These are phyloP conservation scores for Acanthisitta chloris DNA, from an alignment of 2,113 vertebrate genomes.

Conservation along the genomic window DNA sequence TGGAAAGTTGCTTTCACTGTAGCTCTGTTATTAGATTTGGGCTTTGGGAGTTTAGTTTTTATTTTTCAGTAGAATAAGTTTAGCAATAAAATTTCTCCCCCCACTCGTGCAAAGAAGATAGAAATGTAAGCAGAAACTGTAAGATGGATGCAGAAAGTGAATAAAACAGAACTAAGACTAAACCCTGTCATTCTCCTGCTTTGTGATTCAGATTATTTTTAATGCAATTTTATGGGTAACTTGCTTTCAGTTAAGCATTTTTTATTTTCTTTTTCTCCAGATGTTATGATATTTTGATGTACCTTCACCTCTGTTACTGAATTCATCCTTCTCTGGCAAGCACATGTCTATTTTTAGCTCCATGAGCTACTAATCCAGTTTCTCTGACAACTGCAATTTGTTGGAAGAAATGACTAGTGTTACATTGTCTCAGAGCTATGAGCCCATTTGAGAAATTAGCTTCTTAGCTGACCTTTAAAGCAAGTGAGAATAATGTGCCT, in stretches of 20 bases:
- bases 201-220: background rate
- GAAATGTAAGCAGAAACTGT: background rate
- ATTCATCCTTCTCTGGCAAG: background rate
- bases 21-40: background rate
- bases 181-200: background rate
- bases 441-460: background rate
- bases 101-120: background rate
- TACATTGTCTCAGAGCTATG: background rate
- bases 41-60: background rate
- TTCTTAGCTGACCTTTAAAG: conserved; percentile 48
- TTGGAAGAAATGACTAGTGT: background rate
- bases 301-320: background rate
- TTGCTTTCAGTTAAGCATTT: background rate
- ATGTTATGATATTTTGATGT: background rate
- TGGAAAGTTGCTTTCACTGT: background rate
- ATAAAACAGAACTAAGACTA: background rate
- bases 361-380: conserved; percentile 17
- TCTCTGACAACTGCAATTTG: conserved; percentile 7
- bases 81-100: background rate
- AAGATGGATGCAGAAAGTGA: background rate
- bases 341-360: conserved; percentile 13
- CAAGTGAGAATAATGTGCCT: background rate
- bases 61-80: background rate
- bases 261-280: background rate
- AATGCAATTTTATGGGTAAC: background rate